Evolutionary conservation across 1,140 invertebrate species (phyloP).

Genomic region (Epicauta chinensis): DNA sequence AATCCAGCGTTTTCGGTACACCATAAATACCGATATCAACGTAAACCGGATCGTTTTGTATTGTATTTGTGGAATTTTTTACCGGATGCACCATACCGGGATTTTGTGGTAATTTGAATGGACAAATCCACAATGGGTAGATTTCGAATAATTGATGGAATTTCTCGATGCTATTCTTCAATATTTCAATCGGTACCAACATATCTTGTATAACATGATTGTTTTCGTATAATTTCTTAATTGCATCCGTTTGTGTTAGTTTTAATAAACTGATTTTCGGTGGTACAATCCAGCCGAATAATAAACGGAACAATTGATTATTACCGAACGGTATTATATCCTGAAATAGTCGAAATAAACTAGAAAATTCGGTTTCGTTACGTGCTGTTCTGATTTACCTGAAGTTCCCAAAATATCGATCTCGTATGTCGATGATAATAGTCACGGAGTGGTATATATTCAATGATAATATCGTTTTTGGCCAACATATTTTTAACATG

Average conservation of each 20-base stretch:
- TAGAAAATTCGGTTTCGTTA: no score
- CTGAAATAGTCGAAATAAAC: conserved; percentile 45
- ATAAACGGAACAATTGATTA: conserved; percentile 61
- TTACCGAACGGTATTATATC: conserved; percentile 86
- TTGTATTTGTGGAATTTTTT: conserved; percentile 24
- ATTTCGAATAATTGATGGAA: conserved; percentile 68
- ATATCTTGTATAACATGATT: conserved; percentile 82
- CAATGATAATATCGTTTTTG: conserved; percentile 43
- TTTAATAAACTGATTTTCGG: conserved; percentile 80
- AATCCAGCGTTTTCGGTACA: conserved; percentile 57
- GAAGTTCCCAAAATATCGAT: conserved; percentile 77
- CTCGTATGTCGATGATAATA: conserved; percentile 79
- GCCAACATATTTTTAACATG: conserved; percentile 57
- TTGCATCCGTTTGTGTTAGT: conserved; percentile 67
- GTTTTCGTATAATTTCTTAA: conserved; percentile 69
- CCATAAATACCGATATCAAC: conserved; percentile 78
- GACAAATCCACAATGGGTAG: conserved; percentile 81
- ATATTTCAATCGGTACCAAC: conserved; percentile 61
- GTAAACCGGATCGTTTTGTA: conserved; percentile 56
- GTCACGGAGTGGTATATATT: conserved; percentile 73
- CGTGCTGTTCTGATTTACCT: conserved; percentile 45
- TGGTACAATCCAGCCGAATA: conserved; percentile 76
- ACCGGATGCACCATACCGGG: conserved; percentile 65
- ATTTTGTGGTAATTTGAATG: conserved; percentile 61
- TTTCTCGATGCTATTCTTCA: conserved; percentile 55